Base-by-base conservation (phyloP, 35 echinoderm and acorn worm species). In the Amphiura filiformis region DNA sequence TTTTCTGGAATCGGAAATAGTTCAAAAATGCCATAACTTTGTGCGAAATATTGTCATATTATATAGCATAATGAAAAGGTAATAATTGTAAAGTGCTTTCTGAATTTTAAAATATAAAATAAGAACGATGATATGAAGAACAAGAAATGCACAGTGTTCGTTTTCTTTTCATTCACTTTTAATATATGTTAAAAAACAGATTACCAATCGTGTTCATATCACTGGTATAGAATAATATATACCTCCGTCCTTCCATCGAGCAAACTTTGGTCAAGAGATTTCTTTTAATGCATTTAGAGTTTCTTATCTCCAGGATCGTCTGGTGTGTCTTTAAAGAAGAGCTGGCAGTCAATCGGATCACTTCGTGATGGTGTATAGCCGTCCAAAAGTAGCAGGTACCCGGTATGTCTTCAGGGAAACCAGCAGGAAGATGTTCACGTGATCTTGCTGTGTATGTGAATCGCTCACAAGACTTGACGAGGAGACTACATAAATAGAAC, bases 301-400 rank as follows among this genome's bases (percentile, higher is more conserved):
- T 17, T 47, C 61, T 70, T 13, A 70, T 70, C 61, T 11, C 61
- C 61, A 13, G 26, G 7, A 70, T 70, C 61, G 1, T 18, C 61
- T 3, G 75, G 39, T 70, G 7, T 20, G 7, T 70, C 28, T 18
- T 5, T 23, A n/a, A 70, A 75, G 65, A 89, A 93, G 36, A 93
- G 91, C 77, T 97, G 80, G 15, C 75, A 39, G 52, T 93, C 94
- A 0, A 88, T 34, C 31, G 82, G 84, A 31, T 91, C 79, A 34
- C 91, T 89, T 32, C 56, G 77, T 30, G 88, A 77, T 32, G 88
- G 88, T 26, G 52, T 56, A 82, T 97, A 97, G 37, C 92, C 92
- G 76, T 91, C 85, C 0, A 97, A 78, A 97, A 97, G 80, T 93
- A 44, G 57, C 92, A 93, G 1, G 92, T 97, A 31, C 95, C 95